Conservation (phyloP, 2,888 invertebrate species). For the Falcaria lacertinaria region DNA sequence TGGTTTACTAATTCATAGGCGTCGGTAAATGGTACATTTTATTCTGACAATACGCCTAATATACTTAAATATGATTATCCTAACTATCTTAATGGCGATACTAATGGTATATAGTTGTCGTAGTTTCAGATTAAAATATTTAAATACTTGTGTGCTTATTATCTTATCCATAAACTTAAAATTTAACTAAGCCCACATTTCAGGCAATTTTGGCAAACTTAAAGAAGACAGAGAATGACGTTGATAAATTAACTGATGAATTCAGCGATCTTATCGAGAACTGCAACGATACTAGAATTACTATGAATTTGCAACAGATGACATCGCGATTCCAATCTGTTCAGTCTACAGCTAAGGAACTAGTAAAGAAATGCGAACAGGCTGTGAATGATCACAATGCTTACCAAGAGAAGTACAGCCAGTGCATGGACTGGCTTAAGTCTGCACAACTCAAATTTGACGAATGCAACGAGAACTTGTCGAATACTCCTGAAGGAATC, state of each 20-base stretch:
- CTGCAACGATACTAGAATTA: conserved; percentile 91
- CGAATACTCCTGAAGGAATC: conserved; percentile 84
- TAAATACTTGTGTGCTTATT: not conserved
- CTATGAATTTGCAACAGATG: conserved; percentile 93
- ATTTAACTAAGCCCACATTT: conserved; percentile 24
- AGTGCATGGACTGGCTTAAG: conserved; percentile 90
- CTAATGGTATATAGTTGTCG: conserved; percentile 73
- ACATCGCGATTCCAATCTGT: conserved; percentile 94
- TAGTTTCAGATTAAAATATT: conserved; percentile 56
- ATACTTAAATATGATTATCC: conserved; percentile 13
- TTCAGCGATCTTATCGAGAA: conserved; percentile 91
- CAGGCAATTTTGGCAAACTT: conserved; percentile 88
- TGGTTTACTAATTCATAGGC: conserved; percentile 38
- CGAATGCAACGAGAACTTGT: conserved; percentile 81
- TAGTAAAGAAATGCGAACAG: conserved; percentile 95
- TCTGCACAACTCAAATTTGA: conserved; percentile 86
- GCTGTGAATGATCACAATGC: conserved; percentile 89
- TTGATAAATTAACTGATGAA: conserved; percentile 92
- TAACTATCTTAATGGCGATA: conserved; percentile 33
- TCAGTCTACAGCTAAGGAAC: conserved; percentile 92
- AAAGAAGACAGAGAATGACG: conserved; percentile 90
- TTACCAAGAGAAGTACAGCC: conserved; percentile 90
- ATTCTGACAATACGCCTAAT: conserved; percentile 24
- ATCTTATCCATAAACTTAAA: not conserved
- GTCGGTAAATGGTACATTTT: conserved; percentile 41